Evolutionary conservation across 2,888 invertebrate species (phyloP).

Genomic region (Hydriomena furcata): DNA sequence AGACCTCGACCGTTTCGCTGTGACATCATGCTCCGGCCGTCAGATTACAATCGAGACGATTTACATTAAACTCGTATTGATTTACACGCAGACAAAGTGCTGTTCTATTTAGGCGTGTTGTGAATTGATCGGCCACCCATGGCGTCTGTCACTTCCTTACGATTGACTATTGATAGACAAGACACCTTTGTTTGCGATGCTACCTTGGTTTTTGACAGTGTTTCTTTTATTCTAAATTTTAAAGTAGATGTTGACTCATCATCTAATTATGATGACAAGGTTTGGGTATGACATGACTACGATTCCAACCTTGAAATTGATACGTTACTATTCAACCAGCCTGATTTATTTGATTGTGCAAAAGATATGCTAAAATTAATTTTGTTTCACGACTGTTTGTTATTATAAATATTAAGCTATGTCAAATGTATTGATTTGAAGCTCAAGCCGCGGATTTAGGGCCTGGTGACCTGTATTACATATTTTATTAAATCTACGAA

Average conservation of each 20-base stretch:
- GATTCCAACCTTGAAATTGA: constrained; percentile 8
- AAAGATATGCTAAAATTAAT: too few species aligned
- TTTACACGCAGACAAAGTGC: constrained; percentile 59
- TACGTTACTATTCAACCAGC: too few species aligned
- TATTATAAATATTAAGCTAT: too few species aligned
- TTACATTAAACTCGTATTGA: constrained; percentile 77
- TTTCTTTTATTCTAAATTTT: constrained; percentile 9
- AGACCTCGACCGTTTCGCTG: constrained; percentile 48
- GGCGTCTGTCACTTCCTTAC: constrained; percentile 32
- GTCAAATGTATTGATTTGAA: too few species aligned
- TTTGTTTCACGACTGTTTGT: too few species aligned
- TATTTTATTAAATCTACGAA: too few species aligned
- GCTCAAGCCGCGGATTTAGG: too few species aligned
- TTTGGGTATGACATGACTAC: constrained; percentile 1
- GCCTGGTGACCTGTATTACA: too few species aligned
- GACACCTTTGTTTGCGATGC: constrained; percentile 16
- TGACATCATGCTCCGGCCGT: constrained; percentile 63
- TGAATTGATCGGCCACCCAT: constrained; percentile 69
- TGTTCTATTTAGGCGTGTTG: constrained; percentile 59
- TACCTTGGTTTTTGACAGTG: constrained; percentile 25
- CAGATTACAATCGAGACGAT: constrained; percentile 74
- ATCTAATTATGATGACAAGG: constrained; percentile 5
- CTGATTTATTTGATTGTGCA: too few species aligned
- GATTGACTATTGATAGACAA: constrained; percentile 21
- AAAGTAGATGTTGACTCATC: not conserved